A percentile compares a stretch with the other conserved stretches of the same genome.
These are phyloP conservation scores for Antidorcas marsupialis DNA, from an alignment of 2,113 vertebrate species.

Conservation along the genomic window DNA sequence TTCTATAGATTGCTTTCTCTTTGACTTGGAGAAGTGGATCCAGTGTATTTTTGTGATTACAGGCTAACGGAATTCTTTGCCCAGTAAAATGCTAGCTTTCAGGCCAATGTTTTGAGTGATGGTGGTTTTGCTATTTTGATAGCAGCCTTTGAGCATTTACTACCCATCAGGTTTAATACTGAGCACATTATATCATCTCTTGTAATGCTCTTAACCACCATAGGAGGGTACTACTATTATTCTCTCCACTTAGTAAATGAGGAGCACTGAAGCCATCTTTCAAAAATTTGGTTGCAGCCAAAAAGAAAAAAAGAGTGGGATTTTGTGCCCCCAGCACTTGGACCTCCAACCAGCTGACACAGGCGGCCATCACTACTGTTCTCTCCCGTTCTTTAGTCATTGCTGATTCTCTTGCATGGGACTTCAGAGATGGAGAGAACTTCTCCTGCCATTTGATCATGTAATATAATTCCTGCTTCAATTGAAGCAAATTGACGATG, in stretches of 20 bases:
- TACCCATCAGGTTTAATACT: neutral
- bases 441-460: constrained; percentile 45
- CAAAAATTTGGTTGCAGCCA: neutral
- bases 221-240: neutral
- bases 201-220: neutral
- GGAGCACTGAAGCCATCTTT: constrained; percentile 48
- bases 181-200: neutral
- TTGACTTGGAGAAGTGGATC: neutral
- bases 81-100: neutral
- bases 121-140: neutral
- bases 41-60: neutral
- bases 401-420: neutral
- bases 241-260: neutral
- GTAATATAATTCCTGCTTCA: constrained; percentile 65
- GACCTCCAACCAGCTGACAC: neutral
- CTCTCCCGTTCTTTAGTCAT: neutral
- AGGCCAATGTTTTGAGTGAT: neutral
- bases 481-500: constrained; percentile 62
- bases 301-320: neutral
- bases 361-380: neutral
- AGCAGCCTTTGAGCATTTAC: neutral
- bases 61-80: neutral
- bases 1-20: neutral
- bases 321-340: neutral
- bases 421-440: constrained; percentile 52